phyloP scores from a whole-genome alignment of 2,113 vertebrate species.

The Embiotoca jacksoni region DNA sequence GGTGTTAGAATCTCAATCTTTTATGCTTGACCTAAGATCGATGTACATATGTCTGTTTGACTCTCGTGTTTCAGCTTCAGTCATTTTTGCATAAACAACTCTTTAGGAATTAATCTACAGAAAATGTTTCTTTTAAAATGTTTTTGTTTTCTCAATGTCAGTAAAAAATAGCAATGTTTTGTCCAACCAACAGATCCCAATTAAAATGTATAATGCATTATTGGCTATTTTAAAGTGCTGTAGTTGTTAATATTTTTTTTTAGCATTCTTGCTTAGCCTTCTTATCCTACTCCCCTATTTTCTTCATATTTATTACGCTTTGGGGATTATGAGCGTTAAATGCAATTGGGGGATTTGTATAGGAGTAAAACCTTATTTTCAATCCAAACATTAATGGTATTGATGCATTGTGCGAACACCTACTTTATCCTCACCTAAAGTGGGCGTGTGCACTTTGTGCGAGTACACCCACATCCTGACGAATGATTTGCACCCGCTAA shows the following conservation, averaged over 20 bases:
- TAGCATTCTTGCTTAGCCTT: not conserved
- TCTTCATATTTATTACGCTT: not conserved
- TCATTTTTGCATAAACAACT: too few relatives aligned
- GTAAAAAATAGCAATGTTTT: not conserved
- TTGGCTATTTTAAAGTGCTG: not conserved
- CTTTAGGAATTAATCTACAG: rapidly evolving
- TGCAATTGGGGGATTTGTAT: not conserved
- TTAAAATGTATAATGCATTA: not conserved
- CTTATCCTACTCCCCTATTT: not conserved
- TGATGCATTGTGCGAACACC: not conserved
- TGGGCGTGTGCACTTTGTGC: not conserved
- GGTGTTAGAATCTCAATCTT: constrained; percentile 72
- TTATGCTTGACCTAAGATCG: constrained; percentile 69
- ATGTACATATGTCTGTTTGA: constrained; percentile 68
- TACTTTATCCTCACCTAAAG: not conserved
- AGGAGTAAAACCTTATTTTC: not conserved
- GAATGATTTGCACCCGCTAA: constrained; percentile 6
- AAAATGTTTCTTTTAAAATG: not conserved
- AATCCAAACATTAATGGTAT: not conserved
- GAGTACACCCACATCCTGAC: not conserved
- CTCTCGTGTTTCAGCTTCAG: constrained; percentile 15
- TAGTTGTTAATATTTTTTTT: not conserved
- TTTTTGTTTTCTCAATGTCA: not conserved
- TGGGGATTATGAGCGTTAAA: not conserved
- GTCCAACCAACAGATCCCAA: not conserved